Evolutionary conservation across 2,797 vertebrate genomes (phyloP).

Genomic region (Sitta carolinensis): DNA sequence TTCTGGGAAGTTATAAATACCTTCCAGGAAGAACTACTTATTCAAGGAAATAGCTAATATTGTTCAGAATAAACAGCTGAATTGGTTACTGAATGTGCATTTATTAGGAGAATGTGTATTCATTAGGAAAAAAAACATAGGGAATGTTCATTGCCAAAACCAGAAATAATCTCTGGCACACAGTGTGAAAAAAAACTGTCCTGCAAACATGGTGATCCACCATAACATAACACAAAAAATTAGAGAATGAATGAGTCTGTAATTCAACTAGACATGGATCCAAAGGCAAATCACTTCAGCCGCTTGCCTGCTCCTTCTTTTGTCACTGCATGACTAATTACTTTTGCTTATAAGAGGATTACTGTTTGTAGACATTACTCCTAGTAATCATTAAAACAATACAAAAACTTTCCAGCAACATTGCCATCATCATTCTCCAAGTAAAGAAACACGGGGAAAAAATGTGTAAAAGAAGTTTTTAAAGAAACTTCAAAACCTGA

Average conservation of each 20-base stretch:
- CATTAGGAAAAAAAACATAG: background rate
- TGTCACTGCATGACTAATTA: background rate
- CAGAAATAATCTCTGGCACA: background rate
- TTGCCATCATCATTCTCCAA: background rate
- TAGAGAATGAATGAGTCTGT: background rate
- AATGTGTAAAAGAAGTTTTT: background rate
- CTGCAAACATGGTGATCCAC: background rate
- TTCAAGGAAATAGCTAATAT: background rate
- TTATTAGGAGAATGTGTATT: background rate
- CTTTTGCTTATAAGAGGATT: background rate
- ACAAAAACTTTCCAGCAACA: background rate
- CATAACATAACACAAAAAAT: background rate
- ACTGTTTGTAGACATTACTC: background rate
- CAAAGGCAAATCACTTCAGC: background rate
- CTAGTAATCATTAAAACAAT: background rate
- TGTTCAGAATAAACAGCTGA: background rate
- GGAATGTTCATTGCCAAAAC: background rate
- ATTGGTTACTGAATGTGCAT: background rate
- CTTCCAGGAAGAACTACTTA: background rate
- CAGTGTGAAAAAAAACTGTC: background rate
- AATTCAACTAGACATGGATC: background rate
- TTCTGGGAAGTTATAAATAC: background rate
- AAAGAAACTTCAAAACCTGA: background rate
- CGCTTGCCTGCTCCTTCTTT: background rate
- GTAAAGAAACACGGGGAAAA: background rate